A percentile compares a stretch with the other conserved stretches of the same genome.
Conservation (phyloP, 2,797 vertebrate species). For the Microcaecilia unicolor region DNA sequence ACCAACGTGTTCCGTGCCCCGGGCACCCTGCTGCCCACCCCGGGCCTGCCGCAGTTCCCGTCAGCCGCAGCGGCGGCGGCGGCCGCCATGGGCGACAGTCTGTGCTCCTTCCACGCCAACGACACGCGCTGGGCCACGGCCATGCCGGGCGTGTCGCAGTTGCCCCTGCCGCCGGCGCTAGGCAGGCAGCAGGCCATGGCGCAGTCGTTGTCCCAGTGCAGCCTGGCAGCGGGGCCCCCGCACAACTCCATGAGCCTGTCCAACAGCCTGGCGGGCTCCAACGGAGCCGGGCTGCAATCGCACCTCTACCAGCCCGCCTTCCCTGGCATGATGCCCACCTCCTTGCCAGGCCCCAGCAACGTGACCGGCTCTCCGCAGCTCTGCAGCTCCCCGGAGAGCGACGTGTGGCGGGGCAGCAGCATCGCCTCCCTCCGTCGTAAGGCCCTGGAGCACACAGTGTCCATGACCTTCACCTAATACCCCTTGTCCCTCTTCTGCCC, state of each 20-base stretch:
- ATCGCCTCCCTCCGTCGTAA: constrained; percentile 93
- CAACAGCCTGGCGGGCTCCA: constrained; percentile 81
- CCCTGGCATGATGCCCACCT: constrained; percentile 89
- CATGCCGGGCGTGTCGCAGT: constrained; percentile 88
- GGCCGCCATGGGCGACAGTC: constrained; percentile 90
- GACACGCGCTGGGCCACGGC: constrained; percentile 92
- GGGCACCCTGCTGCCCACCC: constrained; percentile 84
- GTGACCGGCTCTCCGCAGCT: constrained; percentile 91
- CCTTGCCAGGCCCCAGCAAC: constrained; percentile 86
- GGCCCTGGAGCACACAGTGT: constrained; percentile 97
- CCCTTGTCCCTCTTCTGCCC: background rate
- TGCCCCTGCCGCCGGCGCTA: constrained; percentile 81
- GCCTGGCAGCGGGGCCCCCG: constrained; percentile 79
- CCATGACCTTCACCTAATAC: constrained; percentile 96
- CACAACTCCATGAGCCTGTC: constrained; percentile 92
- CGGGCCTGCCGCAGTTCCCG: constrained; percentile 82
- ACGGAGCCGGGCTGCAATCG: constrained; percentile 87
- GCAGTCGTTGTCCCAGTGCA: constrained; percentile 93
- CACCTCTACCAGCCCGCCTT: constrained; percentile 95
- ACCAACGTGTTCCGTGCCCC: constrained; percentile 92
- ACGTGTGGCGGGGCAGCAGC: constrained; percentile 97
- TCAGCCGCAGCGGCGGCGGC: constrained; percentile 77
- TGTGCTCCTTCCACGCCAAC: constrained; percentile 96
- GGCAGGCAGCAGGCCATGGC: constrained; percentile 87
- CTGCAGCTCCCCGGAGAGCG: constrained; percentile 96